phyloP scores from a whole-genome alignment of 2,797 vertebrate species.

The Channa striata region DNA sequence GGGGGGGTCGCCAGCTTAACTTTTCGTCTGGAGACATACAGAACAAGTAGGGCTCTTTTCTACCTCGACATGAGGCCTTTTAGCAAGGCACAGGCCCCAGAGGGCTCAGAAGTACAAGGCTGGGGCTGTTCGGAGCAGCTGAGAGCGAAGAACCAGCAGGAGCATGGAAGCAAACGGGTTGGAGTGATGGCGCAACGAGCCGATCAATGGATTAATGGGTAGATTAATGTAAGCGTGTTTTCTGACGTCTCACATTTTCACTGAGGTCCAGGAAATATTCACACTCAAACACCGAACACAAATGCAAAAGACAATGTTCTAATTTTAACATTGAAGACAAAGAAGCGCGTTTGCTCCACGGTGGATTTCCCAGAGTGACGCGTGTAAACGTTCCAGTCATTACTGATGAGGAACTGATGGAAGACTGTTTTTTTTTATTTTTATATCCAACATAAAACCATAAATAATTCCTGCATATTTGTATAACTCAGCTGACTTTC shows the following conservation, averaged over 20 bases:
- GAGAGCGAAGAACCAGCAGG: neutral
- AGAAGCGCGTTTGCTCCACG: neutral
- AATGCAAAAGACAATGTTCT: neutral
- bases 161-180: conserved; percentile 20
- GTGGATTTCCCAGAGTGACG: neutral
- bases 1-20: conserved; percentile 9
- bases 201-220: no score
- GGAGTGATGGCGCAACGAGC: no score
- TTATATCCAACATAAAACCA: no score
- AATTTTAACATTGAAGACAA: neutral
- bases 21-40: conserved; percentile 11
- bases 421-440: no score
- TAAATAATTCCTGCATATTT: no score
- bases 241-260: no score
- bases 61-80: conserved; percentile 9
- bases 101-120: neutral
- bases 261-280: conserved; percentile 3
- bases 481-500: no score
- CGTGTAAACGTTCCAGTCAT: no score
- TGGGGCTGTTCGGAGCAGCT: neutral
- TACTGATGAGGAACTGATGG: no score
- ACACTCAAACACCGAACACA: neutral
- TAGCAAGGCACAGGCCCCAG: conserved; percentile 16
- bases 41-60: conserved; percentile 33
- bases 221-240: no score